phyloP scores from a whole-genome alignment of 2,888 invertebrate genomes.

The Nemurella pictetii region DNA sequence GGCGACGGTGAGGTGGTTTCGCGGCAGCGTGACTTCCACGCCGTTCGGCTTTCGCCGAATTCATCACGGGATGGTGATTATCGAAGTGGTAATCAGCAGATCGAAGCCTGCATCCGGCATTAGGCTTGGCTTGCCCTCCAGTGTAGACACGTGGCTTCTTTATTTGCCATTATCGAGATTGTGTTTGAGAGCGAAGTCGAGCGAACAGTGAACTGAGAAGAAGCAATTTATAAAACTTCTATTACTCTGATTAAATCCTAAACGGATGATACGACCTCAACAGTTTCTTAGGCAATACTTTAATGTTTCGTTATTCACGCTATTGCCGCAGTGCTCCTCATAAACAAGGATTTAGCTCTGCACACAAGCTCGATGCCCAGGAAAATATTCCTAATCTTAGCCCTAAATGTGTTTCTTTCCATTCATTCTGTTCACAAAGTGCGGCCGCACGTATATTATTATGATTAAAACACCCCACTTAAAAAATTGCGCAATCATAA shows the following conservation, averaged over 20 bases:
- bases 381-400: neutral
- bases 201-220: slow-evolving; percentile 16
- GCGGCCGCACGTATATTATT: neutral
- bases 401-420: neutral
- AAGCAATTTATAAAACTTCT: slow-evolving; percentile 43
- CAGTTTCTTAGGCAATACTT: slow-evolving; percentile 29
- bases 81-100: neutral
- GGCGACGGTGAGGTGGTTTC: neutral
- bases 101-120: neutral
- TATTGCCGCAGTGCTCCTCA: neutral
- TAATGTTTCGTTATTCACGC: slow-evolving; percentile 23
- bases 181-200: slow-evolving; percentile 34
- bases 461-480: neutral
- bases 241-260: slow-evolving; percentile 43
- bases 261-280: slow-evolving; percentile 39
- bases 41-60: neutral
- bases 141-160: slow-evolving; percentile 39
- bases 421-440: neutral
- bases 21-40: too few relatives aligned
- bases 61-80: neutral
- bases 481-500: neutral
- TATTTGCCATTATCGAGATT: slow-evolving; percentile 41
- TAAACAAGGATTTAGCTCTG: neutral
- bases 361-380: neutral
- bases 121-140: neutral